phyloP scores from a whole-genome alignment of 2,797 vertebrate genomes.

The Pogoniulus pusillus region DNA sequence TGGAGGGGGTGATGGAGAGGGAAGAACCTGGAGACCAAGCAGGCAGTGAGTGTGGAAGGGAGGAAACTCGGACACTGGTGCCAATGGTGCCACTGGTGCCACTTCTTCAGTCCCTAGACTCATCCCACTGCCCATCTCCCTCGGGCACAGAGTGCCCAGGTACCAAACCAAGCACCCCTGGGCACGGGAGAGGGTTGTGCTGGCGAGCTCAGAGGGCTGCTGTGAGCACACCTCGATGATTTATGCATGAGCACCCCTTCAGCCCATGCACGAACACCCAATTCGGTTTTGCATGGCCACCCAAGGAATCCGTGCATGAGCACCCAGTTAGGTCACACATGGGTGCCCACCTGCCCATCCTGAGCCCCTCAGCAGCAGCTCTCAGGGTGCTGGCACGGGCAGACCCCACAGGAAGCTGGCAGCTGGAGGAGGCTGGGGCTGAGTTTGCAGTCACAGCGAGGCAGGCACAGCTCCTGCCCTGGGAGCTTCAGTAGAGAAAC shows the following conservation, averaged over 20 bases:
- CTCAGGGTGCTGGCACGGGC: not conserved
- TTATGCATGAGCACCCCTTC: not conserved
- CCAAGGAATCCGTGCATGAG: not conserved
- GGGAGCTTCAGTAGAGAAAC: no score
- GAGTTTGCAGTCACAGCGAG: not conserved
- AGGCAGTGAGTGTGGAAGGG: not conserved
- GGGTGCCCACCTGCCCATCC: not conserved
- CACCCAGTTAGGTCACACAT: not conserved
- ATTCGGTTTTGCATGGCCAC: not conserved
- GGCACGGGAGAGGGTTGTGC: rapidly evolving
- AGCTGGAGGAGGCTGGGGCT: no score
- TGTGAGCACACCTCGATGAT: not conserved
- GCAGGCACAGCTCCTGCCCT: not conserved
- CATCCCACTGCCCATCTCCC: rapidly evolving
- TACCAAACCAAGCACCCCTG: rapidly evolving
- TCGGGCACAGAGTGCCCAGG: rapidly evolving
- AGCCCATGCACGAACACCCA: not conserved
- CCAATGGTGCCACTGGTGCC: rapidly evolving
- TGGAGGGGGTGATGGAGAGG: not conserved
- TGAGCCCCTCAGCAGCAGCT: rapidly evolving
- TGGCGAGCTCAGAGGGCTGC: not conserved
- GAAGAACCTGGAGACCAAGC: rapidly evolving
- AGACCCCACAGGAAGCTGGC: not conserved
- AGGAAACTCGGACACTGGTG: rapidly evolving
- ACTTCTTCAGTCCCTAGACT: rapidly evolving